phyloP scores from a whole-genome alignment of 2,888 invertebrate genomes.

The Herminia tarsipennalis region DNA sequence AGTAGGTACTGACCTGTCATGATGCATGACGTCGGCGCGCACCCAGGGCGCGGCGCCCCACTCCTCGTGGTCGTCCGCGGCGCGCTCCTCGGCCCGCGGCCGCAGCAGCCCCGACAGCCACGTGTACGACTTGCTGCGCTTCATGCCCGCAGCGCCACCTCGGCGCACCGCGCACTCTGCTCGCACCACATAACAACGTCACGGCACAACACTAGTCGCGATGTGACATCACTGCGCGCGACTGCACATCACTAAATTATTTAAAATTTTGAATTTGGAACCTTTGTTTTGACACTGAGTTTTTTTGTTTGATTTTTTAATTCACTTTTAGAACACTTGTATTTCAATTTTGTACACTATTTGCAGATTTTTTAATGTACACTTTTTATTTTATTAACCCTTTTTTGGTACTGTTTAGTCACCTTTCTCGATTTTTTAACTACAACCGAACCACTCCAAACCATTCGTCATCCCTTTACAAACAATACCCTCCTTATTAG shows the following conservation, averaged over 20 bases:
- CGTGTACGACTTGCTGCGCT: conserved; percentile 80
- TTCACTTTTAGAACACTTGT: not conserved
- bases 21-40: conserved; percentile 64
- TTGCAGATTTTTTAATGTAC: not conserved
- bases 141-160: conserved; percentile 53
- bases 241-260: conserved; percentile 1
- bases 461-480: conserved; percentile 36
- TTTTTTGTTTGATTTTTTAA: no score
- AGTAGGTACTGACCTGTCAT: conserved; percentile 75
- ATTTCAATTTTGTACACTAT: not conserved
- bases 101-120: conserved; percentile 79
- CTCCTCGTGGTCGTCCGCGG: conserved; percentile 55
- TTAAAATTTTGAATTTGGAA: not conserved
- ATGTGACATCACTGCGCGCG: not conserved
- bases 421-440: conserved; percentile 2
- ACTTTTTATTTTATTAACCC: not conserved
- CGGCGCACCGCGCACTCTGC: conserved; percentile 8
- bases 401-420: not conserved
- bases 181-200: conserved; percentile 8
- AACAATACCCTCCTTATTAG: conserved; percentile 28
- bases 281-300: not conserved
- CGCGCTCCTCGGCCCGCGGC: conserved; percentile 55
- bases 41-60: conserved; percentile 78
- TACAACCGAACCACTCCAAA: conserved; percentile 17
- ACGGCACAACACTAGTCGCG: not conserved